Percentiles rank a stretch among this genome's conserved stretches.
These are phyloP conservation scores for cattle (Bos taurus) DNA, from an alignment of 2,113 vertebrate genomes.

Conservation along the genomic window DNA sequence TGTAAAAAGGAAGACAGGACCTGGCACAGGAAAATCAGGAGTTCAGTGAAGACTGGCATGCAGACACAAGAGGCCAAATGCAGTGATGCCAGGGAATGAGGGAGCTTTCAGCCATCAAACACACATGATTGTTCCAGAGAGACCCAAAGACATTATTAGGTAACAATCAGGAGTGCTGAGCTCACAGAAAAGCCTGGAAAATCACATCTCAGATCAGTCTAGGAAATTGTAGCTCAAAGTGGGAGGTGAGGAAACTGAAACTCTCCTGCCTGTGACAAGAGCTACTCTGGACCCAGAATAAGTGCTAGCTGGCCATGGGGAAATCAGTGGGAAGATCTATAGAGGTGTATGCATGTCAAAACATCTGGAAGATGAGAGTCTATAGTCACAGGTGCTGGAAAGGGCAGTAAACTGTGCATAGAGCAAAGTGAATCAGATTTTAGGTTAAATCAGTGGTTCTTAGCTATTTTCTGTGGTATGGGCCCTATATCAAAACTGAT, in stretches of 20 bases:
- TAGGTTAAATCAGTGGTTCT: not conserved
- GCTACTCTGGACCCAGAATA: not conserved
- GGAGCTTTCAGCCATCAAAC: not conserved
- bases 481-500: not conserved
- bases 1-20: not conserved
- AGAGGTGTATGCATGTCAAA: not conserved
- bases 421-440: not conserved
- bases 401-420: not conserved
- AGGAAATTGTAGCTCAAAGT: not conserved
- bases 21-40: not conserved
- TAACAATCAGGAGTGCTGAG: not conserved
- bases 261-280: not conserved
- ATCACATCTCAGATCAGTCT: too few species aligned
- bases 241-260: not conserved
- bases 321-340: too few species aligned
- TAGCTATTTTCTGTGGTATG: not conserved
- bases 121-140: not conserved
- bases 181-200: not conserved
- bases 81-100: not conserved
- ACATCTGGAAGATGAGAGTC: not conserved
- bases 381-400: not conserved
- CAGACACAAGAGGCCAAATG: fast-evolving
- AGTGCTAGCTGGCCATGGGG: not conserved
- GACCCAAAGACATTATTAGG: not conserved
- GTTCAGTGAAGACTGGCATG: not conserved